phyloP scores from a whole-genome alignment of 2,797 vertebrate genomes.

The Arvicola amphibius region DNA sequence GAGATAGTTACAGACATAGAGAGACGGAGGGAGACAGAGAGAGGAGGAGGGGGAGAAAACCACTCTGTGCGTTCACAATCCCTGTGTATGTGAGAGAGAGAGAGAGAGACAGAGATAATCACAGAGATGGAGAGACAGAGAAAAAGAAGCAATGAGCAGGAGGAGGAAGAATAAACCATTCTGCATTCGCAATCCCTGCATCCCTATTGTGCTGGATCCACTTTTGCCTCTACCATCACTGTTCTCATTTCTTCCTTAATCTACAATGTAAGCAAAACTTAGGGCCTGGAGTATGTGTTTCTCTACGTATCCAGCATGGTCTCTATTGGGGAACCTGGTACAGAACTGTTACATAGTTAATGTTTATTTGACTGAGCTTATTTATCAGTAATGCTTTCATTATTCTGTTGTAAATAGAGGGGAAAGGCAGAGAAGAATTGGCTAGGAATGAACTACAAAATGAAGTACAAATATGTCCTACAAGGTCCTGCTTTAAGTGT shows the following conservation, averaged over 20 bases:
- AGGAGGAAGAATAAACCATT: not conserved
- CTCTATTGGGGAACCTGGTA: not conserved
- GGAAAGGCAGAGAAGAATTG: not conserved
- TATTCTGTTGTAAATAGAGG: not conserved
- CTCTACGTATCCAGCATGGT: not conserved
- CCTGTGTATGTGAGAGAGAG: not conserved
- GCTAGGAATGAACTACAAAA: not conserved
- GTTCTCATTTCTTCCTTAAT: not conserved
- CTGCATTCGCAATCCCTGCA: too few relatives aligned
- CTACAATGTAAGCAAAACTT: not conserved
- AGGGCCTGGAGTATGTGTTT: fast-evolving
- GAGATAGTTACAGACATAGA: not conserved
- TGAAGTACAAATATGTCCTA: not conserved
- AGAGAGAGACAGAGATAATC: not conserved
- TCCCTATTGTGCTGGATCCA: not conserved
- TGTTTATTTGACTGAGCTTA: not conserved
- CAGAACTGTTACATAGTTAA: not conserved
- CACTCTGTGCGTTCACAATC: too few relatives aligned
- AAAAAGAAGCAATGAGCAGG: not conserved
- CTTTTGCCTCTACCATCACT: not conserved
- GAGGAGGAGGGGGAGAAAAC: not conserved
- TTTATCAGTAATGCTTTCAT: constrained; percentile 24
- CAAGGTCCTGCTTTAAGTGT: not conserved
- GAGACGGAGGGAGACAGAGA: not conserved
- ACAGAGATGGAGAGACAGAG: not conserved